Evolutionary conservation across 2,888 invertebrate genomes (phyloP).

Genomic region (Serrognathus titanus): DNA sequence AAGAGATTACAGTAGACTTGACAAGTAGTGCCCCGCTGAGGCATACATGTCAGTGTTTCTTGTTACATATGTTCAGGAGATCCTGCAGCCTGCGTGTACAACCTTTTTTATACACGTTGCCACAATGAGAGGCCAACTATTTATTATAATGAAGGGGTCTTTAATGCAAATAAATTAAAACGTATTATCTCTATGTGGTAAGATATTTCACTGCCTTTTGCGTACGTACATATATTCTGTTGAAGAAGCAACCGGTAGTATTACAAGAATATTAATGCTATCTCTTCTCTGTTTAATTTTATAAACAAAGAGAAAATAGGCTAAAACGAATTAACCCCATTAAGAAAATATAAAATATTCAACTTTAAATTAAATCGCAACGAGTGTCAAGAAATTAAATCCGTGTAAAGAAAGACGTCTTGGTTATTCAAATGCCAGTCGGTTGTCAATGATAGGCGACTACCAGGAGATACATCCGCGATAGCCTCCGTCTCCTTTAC

Average conservation of each 20-base stretch:
- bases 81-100: background rate
- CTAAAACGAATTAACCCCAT: too few relatives aligned
- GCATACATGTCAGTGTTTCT: slow-evolving; percentile 13
- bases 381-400: background rate
- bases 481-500: background rate
- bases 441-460: slow-evolving; percentile 7
- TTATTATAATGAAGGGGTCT: background rate
- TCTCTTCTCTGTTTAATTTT: too few relatives aligned
- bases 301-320: too few relatives aligned
- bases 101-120: background rate
- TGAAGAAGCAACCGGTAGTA: too few relatives aligned
- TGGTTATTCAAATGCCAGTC: slow-evolving; percentile 5
- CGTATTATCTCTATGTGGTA: too few relatives aligned
- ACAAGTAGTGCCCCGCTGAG: slow-evolving; percentile 21
- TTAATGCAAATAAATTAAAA: background rate
- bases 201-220: too few relatives aligned
- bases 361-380: too few relatives aligned
- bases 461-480: slow-evolving; percentile 3
- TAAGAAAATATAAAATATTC: too few relatives aligned
- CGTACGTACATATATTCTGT: too few relatives aligned
- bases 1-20: slow-evolving; percentile 21
- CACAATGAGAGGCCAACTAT: background rate
- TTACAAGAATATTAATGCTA: too few relatives aligned
- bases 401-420: slow-evolving; percentile 1
- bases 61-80: slow-evolving; percentile 1